A percentile compares a stretch with the other conserved stretches of the same genome.
Conservation (phyloP, 2,797 vertebrate genomes). For the Cynodonichthys magdalenae region DNA sequence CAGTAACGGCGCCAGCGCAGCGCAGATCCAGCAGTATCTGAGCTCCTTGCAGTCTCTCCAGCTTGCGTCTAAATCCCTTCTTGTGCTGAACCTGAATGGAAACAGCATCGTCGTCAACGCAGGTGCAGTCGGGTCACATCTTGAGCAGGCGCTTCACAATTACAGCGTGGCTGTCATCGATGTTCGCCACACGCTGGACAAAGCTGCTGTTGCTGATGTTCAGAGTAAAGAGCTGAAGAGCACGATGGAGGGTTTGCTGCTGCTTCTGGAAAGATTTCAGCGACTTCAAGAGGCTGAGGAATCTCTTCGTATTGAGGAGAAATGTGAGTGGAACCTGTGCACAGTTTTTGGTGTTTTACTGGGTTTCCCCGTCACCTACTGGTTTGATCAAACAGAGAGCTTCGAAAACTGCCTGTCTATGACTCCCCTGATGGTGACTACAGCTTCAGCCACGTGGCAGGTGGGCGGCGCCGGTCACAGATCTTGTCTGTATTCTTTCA, state of each 20-base stretch:
- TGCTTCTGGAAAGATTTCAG: slow-evolving; percentile 60
- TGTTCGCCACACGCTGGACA: slow-evolving; percentile 72
- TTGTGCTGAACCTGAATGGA: slow-evolving; percentile 79
- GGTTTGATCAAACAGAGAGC: slow-evolving; percentile 79
- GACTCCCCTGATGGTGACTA: slow-evolving; percentile 85
- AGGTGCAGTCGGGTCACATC: slow-evolving; percentile 36
- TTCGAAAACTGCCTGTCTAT: slow-evolving; percentile 88
- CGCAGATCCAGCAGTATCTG: slow-evolving; percentile 84
- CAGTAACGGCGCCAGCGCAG: slow-evolving; percentile 69
- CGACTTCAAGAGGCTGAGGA: slow-evolving; percentile 14
- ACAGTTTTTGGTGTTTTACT: slow-evolving; percentile 88
- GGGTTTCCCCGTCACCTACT: slow-evolving; percentile 89
- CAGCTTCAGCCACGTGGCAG: slow-evolving; percentile 76
- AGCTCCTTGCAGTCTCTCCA: slow-evolving; percentile 72
- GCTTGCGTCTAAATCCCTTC: slow-evolving; percentile 72
- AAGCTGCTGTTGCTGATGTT: slow-evolving; percentile 67
- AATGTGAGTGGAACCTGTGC: slow-evolving; percentile 88
- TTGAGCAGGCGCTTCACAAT: slow-evolving; percentile 67
- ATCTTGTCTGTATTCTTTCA: slow-evolving; percentile 89
- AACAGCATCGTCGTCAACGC: slow-evolving; percentile 81
- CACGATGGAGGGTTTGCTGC: slow-evolving; percentile 67
- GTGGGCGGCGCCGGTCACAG: slow-evolving; percentile 52
- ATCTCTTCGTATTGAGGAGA: slow-evolving; percentile 59
- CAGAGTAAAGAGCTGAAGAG: slow-evolving; percentile 50
- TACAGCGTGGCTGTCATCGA: slow-evolving; percentile 76